Percentiles rank a stretch among this genome's conserved stretches.
Conservation (phyloP, 2,113 vertebrate genomes). For the zebrafish (Danio rerio) region DNA sequence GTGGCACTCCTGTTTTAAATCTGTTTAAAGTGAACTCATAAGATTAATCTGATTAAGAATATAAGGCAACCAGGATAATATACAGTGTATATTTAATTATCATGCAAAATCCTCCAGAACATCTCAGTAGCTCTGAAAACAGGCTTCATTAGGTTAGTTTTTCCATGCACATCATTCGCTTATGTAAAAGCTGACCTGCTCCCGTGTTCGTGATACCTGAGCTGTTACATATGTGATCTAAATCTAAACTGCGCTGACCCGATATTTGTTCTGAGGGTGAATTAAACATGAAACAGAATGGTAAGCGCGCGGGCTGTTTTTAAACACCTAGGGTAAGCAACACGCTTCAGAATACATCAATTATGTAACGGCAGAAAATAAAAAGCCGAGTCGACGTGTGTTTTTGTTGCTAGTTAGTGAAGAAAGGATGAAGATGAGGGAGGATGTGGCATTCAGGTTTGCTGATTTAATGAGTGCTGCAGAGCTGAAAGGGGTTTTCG, state of each 20-base stretch:
- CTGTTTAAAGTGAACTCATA: too few relatives aligned
- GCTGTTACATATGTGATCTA: not conserved
- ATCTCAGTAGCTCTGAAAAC: too few relatives aligned
- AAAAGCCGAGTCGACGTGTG: constrained; percentile 5
- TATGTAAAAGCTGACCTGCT: not conserved
- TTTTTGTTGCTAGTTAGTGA: not conserved
- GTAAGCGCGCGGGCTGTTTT: constrained; percentile 7
- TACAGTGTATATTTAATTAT: too few relatives aligned
- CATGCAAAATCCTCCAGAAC: too few relatives aligned
- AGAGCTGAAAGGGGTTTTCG: constrained; percentile 51
- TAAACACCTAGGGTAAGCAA: constrained; percentile 44
- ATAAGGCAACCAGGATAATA: too few relatives aligned
- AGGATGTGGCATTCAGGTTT: constrained; percentile 59
- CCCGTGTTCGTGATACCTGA: not conserved
- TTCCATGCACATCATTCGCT: not conserved
- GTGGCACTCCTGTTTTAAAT: too few relatives aligned
- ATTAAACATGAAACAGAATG: constrained; percentile 41
- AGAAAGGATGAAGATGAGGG: constrained; percentile 41
- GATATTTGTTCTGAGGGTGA: constrained; percentile 13
- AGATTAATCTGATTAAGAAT: too few relatives aligned
- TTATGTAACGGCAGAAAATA: constrained; percentile 29
- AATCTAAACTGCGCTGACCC: not conserved
- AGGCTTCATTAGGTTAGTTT: too few relatives aligned
- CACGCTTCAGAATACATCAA: constrained; percentile 31
- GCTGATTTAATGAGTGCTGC: constrained; percentile 58